Base-by-base conservation (phyloP, 2,888 invertebrate genomes). In the Pterostichus niger region DNA sequence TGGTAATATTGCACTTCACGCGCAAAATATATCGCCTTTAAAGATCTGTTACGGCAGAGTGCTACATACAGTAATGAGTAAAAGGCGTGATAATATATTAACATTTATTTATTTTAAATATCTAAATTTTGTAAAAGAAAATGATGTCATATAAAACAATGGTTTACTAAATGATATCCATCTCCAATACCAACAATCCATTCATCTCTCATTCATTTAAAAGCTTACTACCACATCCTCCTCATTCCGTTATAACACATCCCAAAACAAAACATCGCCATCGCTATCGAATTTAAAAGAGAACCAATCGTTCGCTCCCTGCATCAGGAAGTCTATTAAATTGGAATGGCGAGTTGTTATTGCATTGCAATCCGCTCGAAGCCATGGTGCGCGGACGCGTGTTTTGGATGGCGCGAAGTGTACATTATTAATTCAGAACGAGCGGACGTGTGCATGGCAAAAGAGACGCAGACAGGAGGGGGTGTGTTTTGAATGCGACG, bases 401-500 rank as follows among this genome's bases (percentile, higher is more conserved):
- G 24, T 24, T 24, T 24, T 24, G 24, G n/a, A 49, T n/a, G n/a
- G 49, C n/a, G 49, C 10, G 40, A 49, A 49, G 10, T 10, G 11
- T 49, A 49, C 49, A 49, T 49, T 49, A 49, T 49, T 49, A 49
- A 49, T 49, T 49, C 49, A 49, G 49, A 49, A 9, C n/a, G 3
- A 6, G 4, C 49, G 49, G 49, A 6, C 49, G 9, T 40, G 49
- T 49, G 49, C 49, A 10, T 0, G 13, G 49, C 49, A 49, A 5
- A 11, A 6, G 13, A n/a, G 13, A 49, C 10, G 49, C 13, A 49
- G n/a, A n/a, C n/a, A n/a, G 13, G n/a, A 10, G 40, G 5, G 5
- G 1, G 40, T 40, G 24, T 24, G 24, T 40, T 40, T 40, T 40
- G 40, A 40, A 40, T 40, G 6, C 40, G 40, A 9, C 40, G 3